Evolutionary conservation across 1,140 invertebrate genomes (phyloP).

Genomic region (Philopotamus ludificatus): DNA sequence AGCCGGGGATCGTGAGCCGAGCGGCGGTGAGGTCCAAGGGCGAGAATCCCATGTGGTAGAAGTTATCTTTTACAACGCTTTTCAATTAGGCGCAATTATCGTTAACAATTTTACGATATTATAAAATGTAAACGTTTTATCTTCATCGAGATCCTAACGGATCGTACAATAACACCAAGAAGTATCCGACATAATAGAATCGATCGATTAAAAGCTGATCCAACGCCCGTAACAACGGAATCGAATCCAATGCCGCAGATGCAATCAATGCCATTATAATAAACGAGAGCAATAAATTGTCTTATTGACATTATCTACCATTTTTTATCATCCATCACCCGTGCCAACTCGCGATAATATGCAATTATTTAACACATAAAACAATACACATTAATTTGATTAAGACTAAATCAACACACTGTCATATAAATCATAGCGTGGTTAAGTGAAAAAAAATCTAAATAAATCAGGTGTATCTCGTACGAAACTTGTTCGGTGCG

Average conservation of each 20-base stretch:
- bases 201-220: no score
- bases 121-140: slow-evolving; percentile 25
- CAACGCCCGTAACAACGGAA: not conserved
- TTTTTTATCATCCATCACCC: slow-evolving; percentile 24
- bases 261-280: slow-evolving; percentile 6
- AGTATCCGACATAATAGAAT: not conserved
- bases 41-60: slow-evolving; percentile 16
- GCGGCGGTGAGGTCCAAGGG: slow-evolving; percentile 4
- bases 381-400: slow-evolving; percentile 25
- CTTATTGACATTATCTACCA: slow-evolving; percentile 28
- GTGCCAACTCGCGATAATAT: slow-evolving; percentile 12
- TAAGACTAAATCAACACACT: slow-evolving; percentile 14
- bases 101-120: slow-evolving; percentile 41
- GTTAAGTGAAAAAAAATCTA: not conserved
- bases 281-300: slow-evolving; percentile 15
- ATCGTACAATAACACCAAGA: not conserved
- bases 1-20: not conserved
- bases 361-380: slow-evolving; percentile 16
- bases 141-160: slow-evolving; percentile 1
- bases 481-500: not conserved
- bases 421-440: slow-evolving; percentile 3
- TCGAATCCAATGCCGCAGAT: slow-evolving; percentile 4
- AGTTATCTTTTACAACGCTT: slow-evolving; percentile 35
- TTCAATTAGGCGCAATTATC: slow-evolving; percentile 38
- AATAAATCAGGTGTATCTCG: slow-evolving; percentile 3